Conservation (phyloP, 2,888 invertebrate species). For the Atrina japonica region DNA sequence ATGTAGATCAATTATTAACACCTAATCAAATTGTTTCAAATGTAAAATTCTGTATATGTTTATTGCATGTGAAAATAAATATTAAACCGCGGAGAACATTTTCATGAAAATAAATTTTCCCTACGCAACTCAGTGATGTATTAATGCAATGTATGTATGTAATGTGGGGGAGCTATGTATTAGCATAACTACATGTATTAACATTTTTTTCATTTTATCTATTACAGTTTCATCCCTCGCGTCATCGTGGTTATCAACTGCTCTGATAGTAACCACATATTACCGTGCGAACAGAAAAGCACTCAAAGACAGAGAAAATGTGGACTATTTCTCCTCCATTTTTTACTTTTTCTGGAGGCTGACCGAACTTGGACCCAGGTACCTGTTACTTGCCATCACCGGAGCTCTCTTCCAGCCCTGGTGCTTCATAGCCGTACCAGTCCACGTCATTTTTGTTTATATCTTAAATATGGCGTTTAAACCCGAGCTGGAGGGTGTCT, state of each 20-base stretch:
- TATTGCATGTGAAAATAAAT: no score
- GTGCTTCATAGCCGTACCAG: constrained; percentile 15
- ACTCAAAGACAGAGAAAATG: constrained; percentile 10
- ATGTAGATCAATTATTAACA: no score
- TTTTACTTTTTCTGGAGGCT: constrained; percentile 38
- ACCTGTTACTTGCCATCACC: constrained; percentile 30
- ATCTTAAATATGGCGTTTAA: constrained; percentile 21
- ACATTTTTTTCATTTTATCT: no score
- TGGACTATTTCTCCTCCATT: constrained; percentile 25
- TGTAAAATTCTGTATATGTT: no score
- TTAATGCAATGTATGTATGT: no score
- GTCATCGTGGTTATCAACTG: constrained; percentile 28
- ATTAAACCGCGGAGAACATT: no score
- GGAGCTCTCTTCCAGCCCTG: constrained; percentile 30
- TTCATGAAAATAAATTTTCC: no score
- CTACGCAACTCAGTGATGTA: no score
- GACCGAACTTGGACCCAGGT: constrained; percentile 35
- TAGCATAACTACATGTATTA: no score
- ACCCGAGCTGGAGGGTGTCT: constrained; percentile 38
- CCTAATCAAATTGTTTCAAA: no score
- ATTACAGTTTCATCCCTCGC: constrained; percentile 33
- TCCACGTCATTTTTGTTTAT: constrained; percentile 30
- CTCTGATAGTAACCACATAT: constrained; percentile 31
- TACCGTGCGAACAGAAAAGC: constrained; percentile 39
- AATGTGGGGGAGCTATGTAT: no score